Evolutionary conservation across 2,113 vertebrate species (phyloP), one percentile per base, ranked within the genome.

Genomic region (Cryptomyrus ogoouensis): DNA sequence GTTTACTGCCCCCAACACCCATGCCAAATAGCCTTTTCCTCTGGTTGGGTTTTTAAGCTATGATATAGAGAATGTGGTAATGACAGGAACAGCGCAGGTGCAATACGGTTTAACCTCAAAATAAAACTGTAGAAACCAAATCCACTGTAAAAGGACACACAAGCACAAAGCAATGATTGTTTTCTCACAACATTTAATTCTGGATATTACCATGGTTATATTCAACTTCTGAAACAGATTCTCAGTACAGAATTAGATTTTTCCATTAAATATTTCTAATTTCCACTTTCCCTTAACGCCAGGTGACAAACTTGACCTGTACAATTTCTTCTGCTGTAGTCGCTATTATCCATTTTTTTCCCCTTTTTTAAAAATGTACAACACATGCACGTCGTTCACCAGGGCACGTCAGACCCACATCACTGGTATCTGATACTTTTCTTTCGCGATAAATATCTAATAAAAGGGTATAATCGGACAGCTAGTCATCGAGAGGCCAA

Each of bases 301-400:
- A 94, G 94, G 89, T 62, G 95, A 95, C 96, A 95, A 94, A 96
- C 98, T 99, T 97, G 97, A 98, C 98, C 98, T 94, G 96, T 96
- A 97, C 95, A 96, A 95, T 93, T 93, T 92, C 94, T 42, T 89
- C 88, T 52, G 27, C 47, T 83, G 94, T 94, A 92, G 95, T 96
- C 94, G 96, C 95, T 94, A 95, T 96, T 95, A 83, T 39, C 77
- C 39, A 24, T 83, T 17, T 21, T 21, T 19, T 94, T 94, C 90
- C 91, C 95, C 93, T 89, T 92, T 93, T 95, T 93, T 95, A 2
- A 2, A 93, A 95, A 98, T 96, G 93, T 92, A 96, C 95, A 94
- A 96, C 96, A 98, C 98, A 97, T 97, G 97, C 98, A 98, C 97
- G 15, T 95, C 97, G 96, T 96, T 96, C 96, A 97, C 96, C 94